Evolutionary conservation across 2,113 vertebrate genomes (phyloP), one percentile per base, ranked within the genome.

Genomic region (Hydrochoerus hydrochaeris): DNA sequence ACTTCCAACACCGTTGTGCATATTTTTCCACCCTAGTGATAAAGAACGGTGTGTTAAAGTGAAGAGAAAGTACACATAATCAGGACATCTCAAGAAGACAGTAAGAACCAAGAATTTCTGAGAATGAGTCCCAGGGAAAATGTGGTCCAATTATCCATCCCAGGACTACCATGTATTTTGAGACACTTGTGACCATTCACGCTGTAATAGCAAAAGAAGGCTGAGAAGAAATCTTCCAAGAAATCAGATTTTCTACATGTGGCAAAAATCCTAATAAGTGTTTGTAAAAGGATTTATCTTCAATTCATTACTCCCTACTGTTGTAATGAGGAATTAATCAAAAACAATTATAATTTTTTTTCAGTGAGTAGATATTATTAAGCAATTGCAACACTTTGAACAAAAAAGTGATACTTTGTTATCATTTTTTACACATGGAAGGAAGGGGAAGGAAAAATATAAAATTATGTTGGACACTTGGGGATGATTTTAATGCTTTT

Each of bases 361-460:
- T 62, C 24, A 49, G 19, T 62, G 60, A 63, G 49, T 77, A 75
- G 20, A 65, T 91, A 57, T 63, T 78, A 14, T 95, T 26, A 87
- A 88, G 26, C 30, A 82, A 52, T 32, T 85, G 73, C 95, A 91
- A 17, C 69, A 67, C 75, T 60, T 49, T 93, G 49, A 96, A 69
- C 5, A 81, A 49, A 52, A 91, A 44, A 49, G n/a, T 85, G 65
- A 32, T 58, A 62, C 82, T 22, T 69, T 84, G 80, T 93, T 75
- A 44, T 91, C 57, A 85, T 85, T 95, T 77, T 91, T 58, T 44
- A 71, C 67, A 75, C 24, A 85, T 16, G 62, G 20, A 97, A 73
- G 24, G 54, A 86, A 85, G 2, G 11, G 7, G 17, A 94, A 67
- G 35, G 28, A 28, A 14, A 88, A 91, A 91, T 60, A 69, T 85